Base-by-base conservation (phyloP, 1,140 invertebrate species). In the Leguminivora glycinivorella region DNA sequence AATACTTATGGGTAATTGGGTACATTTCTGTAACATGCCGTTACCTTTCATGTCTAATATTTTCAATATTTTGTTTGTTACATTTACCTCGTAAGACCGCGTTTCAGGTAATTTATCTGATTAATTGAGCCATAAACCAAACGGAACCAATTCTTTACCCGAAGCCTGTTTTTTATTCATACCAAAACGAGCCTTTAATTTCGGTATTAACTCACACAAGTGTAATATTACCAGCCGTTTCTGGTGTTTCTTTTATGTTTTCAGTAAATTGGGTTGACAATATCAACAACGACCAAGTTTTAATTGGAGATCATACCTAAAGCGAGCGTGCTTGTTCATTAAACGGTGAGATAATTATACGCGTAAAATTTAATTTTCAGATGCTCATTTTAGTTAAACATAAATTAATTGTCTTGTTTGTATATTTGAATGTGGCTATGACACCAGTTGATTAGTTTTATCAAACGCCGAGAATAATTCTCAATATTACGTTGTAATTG, bases 291-390 rank as follows among this genome's bases (percentile, higher is more conserved):
- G 24, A 1, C 26, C 4, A 63, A 63, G 58, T 63, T 63, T 63
- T 63, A 63, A 63, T 63, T 63, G 58, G 58, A 63, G 58, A 63
- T 63, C 58, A 63, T 63, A 63, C 58, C 29, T 34, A 63, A 63
- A 31, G 26, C 25, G 58, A 63, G n/a, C 58, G 58, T 63, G 58
- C 58, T 29, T 63, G 58, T 63, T 63, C 58, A 26, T 29, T 63
- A 63, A 63, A 63, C 58, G 58, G 58, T 34, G 58, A 63, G 29
- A 34, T 63, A 63, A 63, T 63, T 63, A 63, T 7, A 63, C 26
- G 26, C 29, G 26, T 29, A 63, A 63, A 63, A 22, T 63, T 63
- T 63, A 63, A 63, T 63, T 63, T 63, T 63, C 29, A 9, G 26
- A 63, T 63, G 58, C 26, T 63, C 58, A 63, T 63, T 34, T 24